These are phyloP conservation scores for Syngnathoides biaculeatus DNA, from an alignment of 2,113 vertebrate genomes.

Conservation along the genomic window DNA sequence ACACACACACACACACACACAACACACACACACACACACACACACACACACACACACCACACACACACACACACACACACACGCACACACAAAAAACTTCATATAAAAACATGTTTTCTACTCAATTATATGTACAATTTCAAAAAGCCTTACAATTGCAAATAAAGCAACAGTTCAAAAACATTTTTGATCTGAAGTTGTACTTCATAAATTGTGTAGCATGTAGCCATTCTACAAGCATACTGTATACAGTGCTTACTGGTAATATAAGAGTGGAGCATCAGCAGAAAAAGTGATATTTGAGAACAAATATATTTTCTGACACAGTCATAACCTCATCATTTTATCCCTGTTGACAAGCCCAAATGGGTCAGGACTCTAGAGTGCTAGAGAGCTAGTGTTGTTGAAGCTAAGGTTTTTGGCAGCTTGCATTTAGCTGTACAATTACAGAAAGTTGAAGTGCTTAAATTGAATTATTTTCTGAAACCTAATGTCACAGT, in stretches of 20 bases:
- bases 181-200: background rate
- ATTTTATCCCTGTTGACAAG: background rate
- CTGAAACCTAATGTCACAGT: too few species aligned
- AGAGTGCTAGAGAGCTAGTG: too few species aligned
- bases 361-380: background rate
- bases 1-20: slow-evolving; percentile 21
- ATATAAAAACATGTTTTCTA: background rate
- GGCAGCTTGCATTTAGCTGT: too few species aligned
- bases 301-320: slow-evolving; percentile 52
- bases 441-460: too few species aligned
- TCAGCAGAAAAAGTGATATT: slow-evolving; percentile 43
- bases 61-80: slow-evolving; percentile 21
- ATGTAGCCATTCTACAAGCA: slow-evolving; percentile 19
- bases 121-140: background rate
- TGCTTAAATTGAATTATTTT: too few species aligned
- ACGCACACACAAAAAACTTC: background rate
- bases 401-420: too few species aligned
- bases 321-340: background rate
- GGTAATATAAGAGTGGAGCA: slow-evolving; percentile 11
- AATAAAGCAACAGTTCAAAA: background rate
- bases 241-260: background rate
- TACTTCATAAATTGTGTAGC: background rate
- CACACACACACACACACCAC: slow-evolving; percentile 5
- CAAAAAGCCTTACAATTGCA: background rate
- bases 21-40: slow-evolving; percentile 9